phyloP scores from a whole-genome alignment of 2,797 vertebrate species.

The Danio jaintianensis region DNA sequence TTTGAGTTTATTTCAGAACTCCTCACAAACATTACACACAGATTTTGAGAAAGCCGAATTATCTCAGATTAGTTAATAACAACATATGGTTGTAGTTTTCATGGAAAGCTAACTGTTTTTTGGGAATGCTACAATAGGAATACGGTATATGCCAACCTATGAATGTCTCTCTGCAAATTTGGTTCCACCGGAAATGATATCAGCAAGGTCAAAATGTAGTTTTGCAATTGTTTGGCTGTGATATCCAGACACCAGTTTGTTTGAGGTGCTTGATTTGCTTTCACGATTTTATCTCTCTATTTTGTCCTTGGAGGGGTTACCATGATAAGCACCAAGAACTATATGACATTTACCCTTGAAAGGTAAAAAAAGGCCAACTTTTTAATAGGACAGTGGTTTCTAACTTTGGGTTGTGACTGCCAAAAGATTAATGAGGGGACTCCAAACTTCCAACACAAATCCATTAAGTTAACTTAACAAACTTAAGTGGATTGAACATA shows the following conservation, averaged over 20 bases:
- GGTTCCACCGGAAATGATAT: neutral
- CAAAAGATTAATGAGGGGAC: too few relatives aligned
- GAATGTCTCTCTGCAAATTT: neutral
- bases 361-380: neutral
- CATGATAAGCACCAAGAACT: slow-evolving; percentile 38
- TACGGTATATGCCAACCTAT: neutral
- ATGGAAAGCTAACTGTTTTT: neutral
- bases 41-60: neutral
- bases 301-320: slow-evolving; percentile 29
- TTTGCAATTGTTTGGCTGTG: neutral
- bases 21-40: neutral
- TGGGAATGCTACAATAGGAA: neutral
- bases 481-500: too few relatives aligned
- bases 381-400: neutral
- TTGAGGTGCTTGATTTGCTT: slow-evolving; percentile 28
- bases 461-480: too few relatives aligned
- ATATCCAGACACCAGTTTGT: neutral
- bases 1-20: neutral
- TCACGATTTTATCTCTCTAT: neutral
- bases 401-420: neutral
- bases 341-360: slow-evolving; percentile 17
- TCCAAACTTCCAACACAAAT: too few relatives aligned
- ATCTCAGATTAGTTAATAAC: neutral
- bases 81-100: slow-evolving; percentile 2
- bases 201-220: neutral